These are phyloP conservation scores for Tyrannus savana DNA, from an alignment of 2,113 vertebrate genomes.

Conservation along the genomic window DNA sequence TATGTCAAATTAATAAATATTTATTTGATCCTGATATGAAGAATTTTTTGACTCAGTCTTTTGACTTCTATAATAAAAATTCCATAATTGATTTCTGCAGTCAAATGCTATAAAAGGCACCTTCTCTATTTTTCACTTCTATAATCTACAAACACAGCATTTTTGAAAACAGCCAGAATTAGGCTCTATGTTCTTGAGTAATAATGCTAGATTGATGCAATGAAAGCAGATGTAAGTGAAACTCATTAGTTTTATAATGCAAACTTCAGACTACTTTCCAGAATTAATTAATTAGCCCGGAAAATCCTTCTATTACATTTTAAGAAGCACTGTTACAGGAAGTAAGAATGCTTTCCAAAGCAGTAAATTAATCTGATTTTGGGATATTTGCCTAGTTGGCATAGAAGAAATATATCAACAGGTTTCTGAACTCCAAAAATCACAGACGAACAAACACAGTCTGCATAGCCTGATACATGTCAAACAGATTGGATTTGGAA, in stretches of 20 bases:
- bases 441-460: neutral
- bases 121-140: neutral
- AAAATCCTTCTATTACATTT: neutral
- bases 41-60: neutral
- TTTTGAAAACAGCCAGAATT: neutral
- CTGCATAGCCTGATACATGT: neutral
- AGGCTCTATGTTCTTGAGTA: neutral
- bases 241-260: neutral
- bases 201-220: neutral
- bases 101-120: neutral
- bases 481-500: neutral
- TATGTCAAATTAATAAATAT: neutral
- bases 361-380: neutral
- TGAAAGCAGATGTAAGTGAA: neutral
- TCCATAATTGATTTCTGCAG: neutral
- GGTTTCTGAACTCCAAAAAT: neutral
- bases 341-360: neutral
- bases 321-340: neutral
- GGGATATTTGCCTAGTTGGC: neutral
- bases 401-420: neutral
- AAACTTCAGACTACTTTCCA: neutral
- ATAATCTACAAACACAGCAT: neutral
- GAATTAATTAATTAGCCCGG: neutral
- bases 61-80: neutral
- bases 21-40: neutral